Conservation (phyloP, 2,797 vertebrate species). For the Picus viridis region DNA sequence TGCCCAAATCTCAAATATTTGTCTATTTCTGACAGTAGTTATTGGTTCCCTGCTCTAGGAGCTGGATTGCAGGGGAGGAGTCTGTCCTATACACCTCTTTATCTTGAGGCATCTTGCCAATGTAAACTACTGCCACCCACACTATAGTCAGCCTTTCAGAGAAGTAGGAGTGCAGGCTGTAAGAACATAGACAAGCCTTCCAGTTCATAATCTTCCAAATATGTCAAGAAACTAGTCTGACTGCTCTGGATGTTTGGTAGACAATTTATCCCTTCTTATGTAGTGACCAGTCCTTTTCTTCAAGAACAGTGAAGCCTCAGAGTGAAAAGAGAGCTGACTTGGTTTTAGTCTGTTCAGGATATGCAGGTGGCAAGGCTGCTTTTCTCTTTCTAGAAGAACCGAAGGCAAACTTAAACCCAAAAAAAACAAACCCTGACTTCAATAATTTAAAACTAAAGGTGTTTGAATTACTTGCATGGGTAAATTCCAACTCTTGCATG, state of each 20-base stretch:
- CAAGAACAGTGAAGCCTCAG: background rate
- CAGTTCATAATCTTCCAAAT: constrained; percentile 46
- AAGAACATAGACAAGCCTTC: constrained; percentile 4
- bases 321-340: background rate
- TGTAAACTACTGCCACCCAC: constrained; percentile 55
- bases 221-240: constrained; percentile 48
- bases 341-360: background rate
- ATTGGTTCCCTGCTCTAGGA: background rate
- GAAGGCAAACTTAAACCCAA: background rate
- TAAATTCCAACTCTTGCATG: constrained; percentile 3
- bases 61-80: background rate
- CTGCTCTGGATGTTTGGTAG: constrained; percentile 28
- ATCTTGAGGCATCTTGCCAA: constrained; percentile 58
- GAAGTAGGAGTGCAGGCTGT: constrained; percentile 25
- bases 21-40: background rate
- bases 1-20: constrained; percentile 6
- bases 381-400: background rate
- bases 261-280: background rate
- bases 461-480: background rate
- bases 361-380: background rate
- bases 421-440: background rate
- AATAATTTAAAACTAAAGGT: background rate
- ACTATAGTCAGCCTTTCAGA: constrained; percentile 27
- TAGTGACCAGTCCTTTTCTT: background rate
- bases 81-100: constrained; percentile 14